Percentiles rank a stretch among this genome's conserved stretches.
Conservation (phyloP, 2,113 vertebrate genomes). For the Gobiocypris rarus region DNA sequence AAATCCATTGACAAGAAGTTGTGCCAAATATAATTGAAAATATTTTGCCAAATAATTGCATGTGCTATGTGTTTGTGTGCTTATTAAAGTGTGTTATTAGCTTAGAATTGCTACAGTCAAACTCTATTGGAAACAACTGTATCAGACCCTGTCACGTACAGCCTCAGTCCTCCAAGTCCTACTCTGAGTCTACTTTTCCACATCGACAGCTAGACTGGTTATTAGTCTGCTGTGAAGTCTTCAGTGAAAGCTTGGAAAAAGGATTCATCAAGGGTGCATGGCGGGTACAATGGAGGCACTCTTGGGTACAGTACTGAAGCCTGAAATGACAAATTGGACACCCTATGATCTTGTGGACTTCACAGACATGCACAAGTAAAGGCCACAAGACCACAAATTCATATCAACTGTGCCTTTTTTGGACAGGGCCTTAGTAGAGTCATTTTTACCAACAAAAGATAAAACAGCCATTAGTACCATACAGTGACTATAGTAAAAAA, state of each 20-base stretch:
- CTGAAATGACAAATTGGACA: constrained; percentile 20
- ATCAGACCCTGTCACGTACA: background rate
- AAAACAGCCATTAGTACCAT: background rate
- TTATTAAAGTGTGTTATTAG: background rate
- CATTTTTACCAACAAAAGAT: constrained; percentile 1
- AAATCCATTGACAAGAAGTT: no score
- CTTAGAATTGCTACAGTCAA: background rate
- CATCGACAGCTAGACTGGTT: background rate
- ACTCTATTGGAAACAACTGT: background rate
- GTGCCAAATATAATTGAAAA: background rate
- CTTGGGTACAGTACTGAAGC: background rate
- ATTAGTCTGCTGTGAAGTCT: background rate
- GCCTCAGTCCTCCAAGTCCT: background rate
- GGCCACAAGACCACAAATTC: constrained; percentile 4
- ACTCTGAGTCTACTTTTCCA: background rate
- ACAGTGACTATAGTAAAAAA: background rate
- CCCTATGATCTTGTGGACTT: background rate
- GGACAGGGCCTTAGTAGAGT: background rate
- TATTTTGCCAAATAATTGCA: background rate
- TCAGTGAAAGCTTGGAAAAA: background rate
- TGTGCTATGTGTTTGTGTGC: background rate
- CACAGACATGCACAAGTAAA: no score
- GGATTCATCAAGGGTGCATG: constrained; percentile 8
- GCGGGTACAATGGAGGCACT: background rate
- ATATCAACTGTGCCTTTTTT: background rate